Evolutionary conservation across 2,888 invertebrate genomes (phyloP).

Genomic region (Lymantria dispar): DNA sequence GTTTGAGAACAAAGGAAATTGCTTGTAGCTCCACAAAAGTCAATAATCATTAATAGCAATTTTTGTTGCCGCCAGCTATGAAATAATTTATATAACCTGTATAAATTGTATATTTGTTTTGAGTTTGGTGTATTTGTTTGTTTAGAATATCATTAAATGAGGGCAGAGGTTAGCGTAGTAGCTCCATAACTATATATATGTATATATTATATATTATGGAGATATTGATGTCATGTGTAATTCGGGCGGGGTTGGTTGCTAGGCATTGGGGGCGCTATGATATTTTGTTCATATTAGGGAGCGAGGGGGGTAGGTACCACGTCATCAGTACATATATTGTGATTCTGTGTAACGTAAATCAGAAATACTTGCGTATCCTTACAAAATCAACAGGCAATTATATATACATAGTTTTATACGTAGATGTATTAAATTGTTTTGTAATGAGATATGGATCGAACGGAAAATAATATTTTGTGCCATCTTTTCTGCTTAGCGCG

Average conservation of each 20-base stretch:
- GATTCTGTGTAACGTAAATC: slow-evolving; percentile 23
- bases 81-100: no score
- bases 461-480: no score
- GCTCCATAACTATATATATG: slow-evolving; percentile 17
- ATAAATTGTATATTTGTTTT: not conserved
- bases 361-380: slow-evolving; percentile 9
- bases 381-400: not conserved
- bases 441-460: no score
- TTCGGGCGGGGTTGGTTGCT: slow-evolving; percentile 32
- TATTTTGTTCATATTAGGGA: slow-evolving; percentile 35
- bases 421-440: no score
- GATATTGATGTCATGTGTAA: slow-evolving; percentile 15
- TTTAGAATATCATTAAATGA: slow-evolving; percentile 18
- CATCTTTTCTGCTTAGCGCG: no score
- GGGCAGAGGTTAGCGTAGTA: slow-evolving; percentile 15
- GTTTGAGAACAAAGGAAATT: no score
- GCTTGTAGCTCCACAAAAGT: no score
- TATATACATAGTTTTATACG: no score
- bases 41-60: no score
- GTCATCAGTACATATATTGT: slow-evolving; percentile 28
- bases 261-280: slow-evolving; percentile 30
- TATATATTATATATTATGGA: not conserved
- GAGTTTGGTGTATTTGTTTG: slow-evolving; percentile 5
- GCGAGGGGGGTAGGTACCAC: slow-evolving; percentile 31
- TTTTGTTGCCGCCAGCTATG: no score